Base-by-base conservation (phyloP, 2,888 invertebrate genomes). In the Andrena hattorfiana region DNA sequence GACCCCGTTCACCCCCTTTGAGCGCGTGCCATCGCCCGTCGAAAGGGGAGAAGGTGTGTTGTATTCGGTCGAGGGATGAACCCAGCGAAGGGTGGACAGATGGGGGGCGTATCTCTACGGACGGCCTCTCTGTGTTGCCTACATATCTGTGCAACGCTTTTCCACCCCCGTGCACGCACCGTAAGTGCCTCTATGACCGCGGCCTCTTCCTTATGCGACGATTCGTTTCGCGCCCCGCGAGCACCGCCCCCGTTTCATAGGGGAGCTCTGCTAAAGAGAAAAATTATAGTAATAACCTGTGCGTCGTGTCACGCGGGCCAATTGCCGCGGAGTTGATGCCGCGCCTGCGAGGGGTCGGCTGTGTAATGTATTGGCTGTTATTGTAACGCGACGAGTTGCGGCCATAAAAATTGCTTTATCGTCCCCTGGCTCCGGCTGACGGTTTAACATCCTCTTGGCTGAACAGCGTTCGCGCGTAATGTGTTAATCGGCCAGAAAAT, bases 61-160 rank as follows among this genome's bases (percentile, higher is more conserved):
- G 84, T 77, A 77, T 75, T 84, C 83, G 69, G 32, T 32, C 74
- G 80, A 76, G 78, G 83, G 77, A 72, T 54, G 66, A 73, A 69
- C 76, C 67, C 67, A 59, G 60, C 28, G 71, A 80, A 84, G 85
- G 82, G 86, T 88, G 90, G 90, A 91, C 93, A 93, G 91, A 93
- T 92, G 93, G 93, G 90, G 92, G 93, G 93, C 93, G 93, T 92
- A 89, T 88, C 90, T 90, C 81, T 84, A 72, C 66, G 77, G 75
- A 83, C 81, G 83, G 42, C 42, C 42, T 42, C 42, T 42, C 32
- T 62, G 74, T 77, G 59, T 56, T 60, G 60, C 77, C 70, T 42
- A 62, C 66, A 62, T 85, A 80, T 83, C 77, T 60, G 67, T 49
- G 77, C 54, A 63, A 68, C 69, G 70, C 32, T 77, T 80, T 77